Evolutionary conservation across 2,113 vertebrate species (phyloP), one percentile per base, ranked within the genome.

Genomic region (Empidonax alnorum): DNA sequence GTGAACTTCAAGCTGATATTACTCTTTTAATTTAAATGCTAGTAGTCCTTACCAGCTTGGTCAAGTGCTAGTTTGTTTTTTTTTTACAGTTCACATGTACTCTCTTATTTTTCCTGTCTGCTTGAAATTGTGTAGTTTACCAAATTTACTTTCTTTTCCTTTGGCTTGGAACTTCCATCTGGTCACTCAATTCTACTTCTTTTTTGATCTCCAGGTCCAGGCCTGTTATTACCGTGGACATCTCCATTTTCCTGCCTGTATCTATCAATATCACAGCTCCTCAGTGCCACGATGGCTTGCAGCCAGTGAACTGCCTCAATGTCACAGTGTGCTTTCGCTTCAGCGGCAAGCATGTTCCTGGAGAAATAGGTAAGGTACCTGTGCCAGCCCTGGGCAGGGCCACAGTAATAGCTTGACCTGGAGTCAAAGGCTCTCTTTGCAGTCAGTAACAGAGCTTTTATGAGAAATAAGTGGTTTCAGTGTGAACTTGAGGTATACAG

Each of bases 251-350:
- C 94, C 98, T 99, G 82, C 99, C 99, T 0, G 33, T 63, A 3
- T 99, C 99, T 93, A 99, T 99, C 97, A 99, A 99, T 97, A 99
- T 99, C 97, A 98, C 99, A 4, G 98, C 98, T 30, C 99, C 99
- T 16, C 98, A 99, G 97, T 99, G 99, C 95, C 98, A 99, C 4
- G 99, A 99, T 8, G 98, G 98, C 28, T 98, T 98, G 62, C 99
- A 98, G 94, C 98, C 96, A 4, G 97, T 98, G 66, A 99, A 99
- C 98, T 99, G 99, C 97, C 98, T 99, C 95, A 99, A 98, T 1
- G 97, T 99, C 93, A 99, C 98, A 2, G 94, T 95, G 41, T 99
- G 99, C 97, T 98, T 99, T 88, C 97, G 95, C 75, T 99, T 99
- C 97, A 90, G 84, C 5, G 99, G 99, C 75, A 99, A 98, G 90